Evolutionary conservation across 2,113 vertebrate species (phyloP).

Genomic region (Camelus bactrianus): DNA sequence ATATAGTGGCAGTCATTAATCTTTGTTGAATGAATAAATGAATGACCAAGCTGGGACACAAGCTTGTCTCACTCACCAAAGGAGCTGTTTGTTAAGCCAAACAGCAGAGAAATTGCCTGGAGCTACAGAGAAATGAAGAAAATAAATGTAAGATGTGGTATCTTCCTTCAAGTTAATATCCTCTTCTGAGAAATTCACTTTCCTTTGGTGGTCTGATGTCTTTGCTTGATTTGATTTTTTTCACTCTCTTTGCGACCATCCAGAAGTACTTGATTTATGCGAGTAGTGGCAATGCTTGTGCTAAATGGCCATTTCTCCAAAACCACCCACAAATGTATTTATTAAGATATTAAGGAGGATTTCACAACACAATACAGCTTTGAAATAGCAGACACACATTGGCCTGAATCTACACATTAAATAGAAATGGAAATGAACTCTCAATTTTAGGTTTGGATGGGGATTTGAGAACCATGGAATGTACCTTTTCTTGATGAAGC

Average conservation of each 20-base stretch:
- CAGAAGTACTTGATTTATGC: neutral
- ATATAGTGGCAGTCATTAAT: neutral
- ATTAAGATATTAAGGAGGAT: neutral
- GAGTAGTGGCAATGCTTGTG: neutral
- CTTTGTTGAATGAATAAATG: slow-evolving; percentile 41
- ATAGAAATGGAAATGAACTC: neutral
- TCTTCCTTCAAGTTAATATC: neutral
- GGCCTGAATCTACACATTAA: neutral
- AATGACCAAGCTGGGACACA: neutral
- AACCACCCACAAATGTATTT: neutral
- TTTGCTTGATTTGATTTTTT: slow-evolving; percentile 32
- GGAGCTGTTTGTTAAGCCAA: slow-evolving; percentile 10
- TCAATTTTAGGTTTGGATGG: slow-evolving; percentile 17
- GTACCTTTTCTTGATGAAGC: neutral
- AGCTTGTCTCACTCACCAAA: neutral
- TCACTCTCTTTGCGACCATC: neutral
- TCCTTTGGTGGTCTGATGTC: neutral
- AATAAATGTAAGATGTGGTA: neutral
- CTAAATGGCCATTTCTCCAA: neutral
- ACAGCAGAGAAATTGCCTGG: neutral
- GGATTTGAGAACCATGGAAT: neutral
- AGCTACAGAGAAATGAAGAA: neutral
- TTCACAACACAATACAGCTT: neutral
- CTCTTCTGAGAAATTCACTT: neutral
- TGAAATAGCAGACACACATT: neutral